A percentile compares a stretch with the other conserved stretches of the same genome.
phyloP scores from a whole-genome alignment of 2,888 invertebrate species.

The Spisula subtruncata region DNA sequence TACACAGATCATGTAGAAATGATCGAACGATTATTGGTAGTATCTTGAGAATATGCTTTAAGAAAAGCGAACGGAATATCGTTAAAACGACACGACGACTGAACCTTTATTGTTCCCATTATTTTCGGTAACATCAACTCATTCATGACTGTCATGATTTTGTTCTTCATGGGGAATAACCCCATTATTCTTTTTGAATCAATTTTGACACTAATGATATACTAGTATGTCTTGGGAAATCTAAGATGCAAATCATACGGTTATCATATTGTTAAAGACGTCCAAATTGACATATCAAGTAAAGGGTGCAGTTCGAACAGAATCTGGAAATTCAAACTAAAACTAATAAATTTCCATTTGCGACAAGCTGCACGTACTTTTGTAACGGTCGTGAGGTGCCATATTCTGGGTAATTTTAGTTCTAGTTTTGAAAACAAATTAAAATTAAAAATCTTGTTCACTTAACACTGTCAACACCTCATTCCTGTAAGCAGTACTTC shows the following conservation, averaged over 20 bases:
- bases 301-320: background rate
- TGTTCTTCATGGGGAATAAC: background rate
- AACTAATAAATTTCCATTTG: too few relatives aligned
- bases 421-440: too few relatives aligned
- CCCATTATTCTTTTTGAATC: background rate
- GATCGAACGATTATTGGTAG: too few relatives aligned
- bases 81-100: background rate
- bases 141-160: background rate
- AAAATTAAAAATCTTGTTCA: too few relatives aligned
- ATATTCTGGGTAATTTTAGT: too few relatives aligned
- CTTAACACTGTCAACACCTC: too few relatives aligned
- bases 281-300: background rate
- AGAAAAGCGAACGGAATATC: background rate
- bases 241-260: background rate
- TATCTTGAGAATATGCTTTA: too few relatives aligned
- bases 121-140: background rate
- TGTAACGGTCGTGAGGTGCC: background rate
- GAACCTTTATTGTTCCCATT: background rate
- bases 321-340: too few relatives aligned
- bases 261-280: background rate
- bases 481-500: too few relatives aligned
- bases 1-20: too few relatives aligned
- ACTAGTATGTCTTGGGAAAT: constrained; percentile 7
- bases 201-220: background rate
- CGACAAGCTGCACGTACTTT: too few relatives aligned